phyloP scores from a whole-genome alignment of 2,113 vertebrate genomes.

The Symphodus melops region DNA sequence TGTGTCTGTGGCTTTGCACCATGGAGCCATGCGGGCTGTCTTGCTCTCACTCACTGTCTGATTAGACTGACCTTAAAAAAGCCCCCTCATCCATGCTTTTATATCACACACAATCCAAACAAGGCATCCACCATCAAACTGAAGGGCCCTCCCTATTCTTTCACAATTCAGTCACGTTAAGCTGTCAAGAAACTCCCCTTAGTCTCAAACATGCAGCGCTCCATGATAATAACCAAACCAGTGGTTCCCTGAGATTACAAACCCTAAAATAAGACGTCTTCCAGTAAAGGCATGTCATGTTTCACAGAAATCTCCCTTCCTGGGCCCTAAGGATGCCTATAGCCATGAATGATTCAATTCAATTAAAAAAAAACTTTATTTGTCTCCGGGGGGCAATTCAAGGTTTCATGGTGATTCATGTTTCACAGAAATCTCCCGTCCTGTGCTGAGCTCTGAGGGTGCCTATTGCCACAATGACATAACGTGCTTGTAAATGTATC shows the following conservation, averaged over 20 bases:
- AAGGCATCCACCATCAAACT: background rate
- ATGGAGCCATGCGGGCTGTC: slow-evolving; percentile 29
- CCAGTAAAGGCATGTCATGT: slow-evolving; percentile 14
- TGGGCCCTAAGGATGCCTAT: too few relatives aligned
- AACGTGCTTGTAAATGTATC: slow-evolving; percentile 27
- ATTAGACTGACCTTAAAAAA: slow-evolving; percentile 31
- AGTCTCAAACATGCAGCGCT: background rate
- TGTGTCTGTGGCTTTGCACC: slow-evolving; percentile 46
- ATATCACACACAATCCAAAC: slow-evolving; percentile 11
- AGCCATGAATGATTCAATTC: too few relatives aligned
- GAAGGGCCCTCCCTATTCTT: background rate
- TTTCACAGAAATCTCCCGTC: slow-evolving; percentile 21
- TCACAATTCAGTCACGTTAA: slow-evolving; percentile 1
- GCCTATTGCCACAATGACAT: slow-evolving; percentile 21
- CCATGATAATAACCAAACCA: slow-evolving; percentile 23
- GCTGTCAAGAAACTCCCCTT: slow-evolving; percentile 16
- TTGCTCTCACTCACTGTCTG: slow-evolving; percentile 37
- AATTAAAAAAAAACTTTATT: too few relatives aligned
- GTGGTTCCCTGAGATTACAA: slow-evolving; percentile 51
- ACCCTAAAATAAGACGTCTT: slow-evolving; percentile 24
- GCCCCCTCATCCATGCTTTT: background rate
- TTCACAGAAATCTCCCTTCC: slow-evolving; percentile 17
- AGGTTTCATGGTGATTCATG: too few relatives aligned
- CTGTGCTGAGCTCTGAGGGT: background rate
- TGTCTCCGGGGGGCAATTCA: too few relatives aligned